Conservation (phyloP, 2,797 vertebrate species). For the Agapornis canus region DNA sequence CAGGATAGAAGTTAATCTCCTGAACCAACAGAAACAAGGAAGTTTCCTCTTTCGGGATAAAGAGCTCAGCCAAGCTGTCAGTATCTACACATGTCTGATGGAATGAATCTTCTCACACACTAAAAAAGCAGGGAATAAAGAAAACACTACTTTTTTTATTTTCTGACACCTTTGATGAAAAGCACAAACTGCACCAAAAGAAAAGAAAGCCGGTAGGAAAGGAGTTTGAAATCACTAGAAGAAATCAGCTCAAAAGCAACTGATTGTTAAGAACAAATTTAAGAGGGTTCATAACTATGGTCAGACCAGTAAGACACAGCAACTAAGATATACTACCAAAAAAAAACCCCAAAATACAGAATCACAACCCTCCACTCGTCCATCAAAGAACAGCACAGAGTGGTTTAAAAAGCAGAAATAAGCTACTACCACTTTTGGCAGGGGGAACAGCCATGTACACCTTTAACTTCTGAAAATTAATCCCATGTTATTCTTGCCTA, state of each 20-base stretch:
- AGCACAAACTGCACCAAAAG: background rate
- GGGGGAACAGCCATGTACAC: background rate
- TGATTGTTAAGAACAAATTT: background rate
- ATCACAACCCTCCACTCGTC: background rate
- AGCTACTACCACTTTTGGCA: background rate
- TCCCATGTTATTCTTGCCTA: background rate
- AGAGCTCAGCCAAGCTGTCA: background rate
- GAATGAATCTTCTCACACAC: background rate
- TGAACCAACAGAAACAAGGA: background rate
- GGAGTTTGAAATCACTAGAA: background rate
- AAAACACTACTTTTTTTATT: background rate
- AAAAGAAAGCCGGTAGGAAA: background rate
- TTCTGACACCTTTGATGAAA: background rate
- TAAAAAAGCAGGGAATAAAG: background rate
- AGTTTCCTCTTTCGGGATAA: background rate
- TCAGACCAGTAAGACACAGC: background rate
- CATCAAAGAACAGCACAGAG: background rate
- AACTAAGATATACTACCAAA: background rate
- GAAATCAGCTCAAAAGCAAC: conserved; percentile 8
- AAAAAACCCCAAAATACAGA: background rate
- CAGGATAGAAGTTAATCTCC: background rate
- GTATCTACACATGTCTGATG: background rate
- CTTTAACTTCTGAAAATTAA: background rate
- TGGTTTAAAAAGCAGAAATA: background rate
- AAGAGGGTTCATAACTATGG: background rate